Evolutionary conservation across 2,797 vertebrate genomes (phyloP).

Genomic region (Sciaenops ocellatus): DNA sequence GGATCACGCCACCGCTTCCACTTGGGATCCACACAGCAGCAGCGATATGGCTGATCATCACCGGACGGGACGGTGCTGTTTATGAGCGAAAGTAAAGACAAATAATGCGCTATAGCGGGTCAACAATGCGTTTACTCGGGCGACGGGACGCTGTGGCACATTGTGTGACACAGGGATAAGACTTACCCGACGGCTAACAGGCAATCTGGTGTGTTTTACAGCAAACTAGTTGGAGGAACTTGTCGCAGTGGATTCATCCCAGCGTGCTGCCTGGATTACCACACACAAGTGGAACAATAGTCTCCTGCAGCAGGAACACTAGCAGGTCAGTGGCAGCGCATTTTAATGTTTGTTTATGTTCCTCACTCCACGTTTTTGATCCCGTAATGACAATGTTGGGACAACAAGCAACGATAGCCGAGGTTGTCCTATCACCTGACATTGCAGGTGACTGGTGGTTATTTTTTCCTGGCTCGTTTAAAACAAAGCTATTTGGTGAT

Average conservation of each 20-base stretch:
- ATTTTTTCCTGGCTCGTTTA: constrained; percentile 1
- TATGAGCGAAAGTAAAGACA: constrained; percentile 56
- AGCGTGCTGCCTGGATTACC: constrained; percentile 74
- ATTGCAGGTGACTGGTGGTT: constrained; percentile 60
- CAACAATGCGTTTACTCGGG: constrained; percentile 20
- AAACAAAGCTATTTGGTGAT: constrained; percentile 13
- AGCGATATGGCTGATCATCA: constrained; percentile 76
- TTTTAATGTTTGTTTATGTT: constrained; percentile 11
- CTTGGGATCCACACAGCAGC: constrained; percentile 70
- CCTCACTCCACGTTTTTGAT: not conserved
- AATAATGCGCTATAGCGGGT: constrained; percentile 25
- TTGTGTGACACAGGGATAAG: constrained; percentile 24
- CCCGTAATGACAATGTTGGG: not conserved
- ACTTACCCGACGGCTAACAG: not conserved
- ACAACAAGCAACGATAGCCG: not conserved
- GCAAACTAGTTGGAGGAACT: constrained; percentile 79
- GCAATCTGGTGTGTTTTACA: constrained; percentile 43
- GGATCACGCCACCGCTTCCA: constrained; percentile 78
- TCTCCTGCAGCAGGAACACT: constrained; percentile 66
- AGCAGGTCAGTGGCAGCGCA: constrained; percentile 74
- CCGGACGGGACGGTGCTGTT: constrained; percentile 70
- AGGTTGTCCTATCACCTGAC: constrained; percentile 51
- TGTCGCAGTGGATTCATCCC: constrained; percentile 83
- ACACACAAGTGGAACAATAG: constrained; percentile 79
- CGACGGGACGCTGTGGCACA: constrained; percentile 34